Conservation (phyloP, 2,113 vertebrate species). For the Myrmecophaga tridactyla region DNA sequence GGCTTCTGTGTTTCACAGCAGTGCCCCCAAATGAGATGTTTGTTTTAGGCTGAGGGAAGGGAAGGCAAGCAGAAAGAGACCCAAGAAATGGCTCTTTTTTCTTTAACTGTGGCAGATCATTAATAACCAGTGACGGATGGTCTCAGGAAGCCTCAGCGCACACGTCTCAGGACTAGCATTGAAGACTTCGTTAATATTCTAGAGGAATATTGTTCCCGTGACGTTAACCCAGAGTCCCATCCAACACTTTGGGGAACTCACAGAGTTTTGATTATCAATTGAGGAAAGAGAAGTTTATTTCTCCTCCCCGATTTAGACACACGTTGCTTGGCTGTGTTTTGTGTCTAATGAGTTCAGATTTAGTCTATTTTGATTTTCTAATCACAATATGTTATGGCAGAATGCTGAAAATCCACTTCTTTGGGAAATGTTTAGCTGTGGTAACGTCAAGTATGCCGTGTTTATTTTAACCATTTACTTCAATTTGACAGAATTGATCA, state of each 20-base stretch:
- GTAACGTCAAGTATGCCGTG: not conserved
- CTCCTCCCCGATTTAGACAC: not conserved
- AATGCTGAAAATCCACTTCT: not conserved
- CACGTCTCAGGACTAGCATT: conserved; percentile 67
- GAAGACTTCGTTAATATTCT: conserved; percentile 68
- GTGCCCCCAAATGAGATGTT: conserved; percentile 39
- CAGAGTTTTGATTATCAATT: not conserved
- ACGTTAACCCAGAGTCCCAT: conserved; percentile 18
- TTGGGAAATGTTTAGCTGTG: conserved; percentile 25
- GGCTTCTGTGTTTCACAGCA: conserved; percentile 64
- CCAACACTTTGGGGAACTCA: not conserved
- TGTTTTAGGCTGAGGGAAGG: conserved; percentile 55
- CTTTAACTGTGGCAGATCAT: conserved; percentile 57
- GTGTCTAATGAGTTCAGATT: not conserved
- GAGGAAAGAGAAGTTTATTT: not conserved
- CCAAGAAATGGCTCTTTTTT: not conserved
- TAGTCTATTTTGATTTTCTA: not conserved
- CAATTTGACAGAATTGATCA: conserved; percentile 46
- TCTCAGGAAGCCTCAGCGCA: conserved; percentile 30
- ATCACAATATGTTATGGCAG: not conserved
- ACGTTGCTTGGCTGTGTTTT: not conserved
- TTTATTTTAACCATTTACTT: conserved; percentile 67
- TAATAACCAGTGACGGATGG: conserved; percentile 67
- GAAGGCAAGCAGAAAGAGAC: conserved; percentile 45
- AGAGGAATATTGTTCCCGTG: conserved; percentile 58